phyloP scores from a whole-genome alignment of 2,113 vertebrate species.

The Brienomyrus brachyistius region DNA sequence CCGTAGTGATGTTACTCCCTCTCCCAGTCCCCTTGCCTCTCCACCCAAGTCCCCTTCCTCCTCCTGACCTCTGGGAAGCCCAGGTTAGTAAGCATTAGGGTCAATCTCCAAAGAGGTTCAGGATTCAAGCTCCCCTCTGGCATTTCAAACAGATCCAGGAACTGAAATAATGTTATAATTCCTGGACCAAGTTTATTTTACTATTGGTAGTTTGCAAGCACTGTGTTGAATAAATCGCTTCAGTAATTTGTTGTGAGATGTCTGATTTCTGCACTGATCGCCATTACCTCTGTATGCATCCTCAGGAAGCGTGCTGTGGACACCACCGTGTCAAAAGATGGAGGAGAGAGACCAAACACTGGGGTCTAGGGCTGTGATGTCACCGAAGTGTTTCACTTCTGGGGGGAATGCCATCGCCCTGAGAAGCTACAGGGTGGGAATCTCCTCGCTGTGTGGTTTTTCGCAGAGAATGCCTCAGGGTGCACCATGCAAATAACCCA shows the following conservation, averaged over 20 bases:
- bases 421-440: neutral
- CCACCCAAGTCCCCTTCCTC: constrained; percentile 8
- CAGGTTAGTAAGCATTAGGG: neutral
- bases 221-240: neutral
- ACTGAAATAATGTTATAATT: neutral
- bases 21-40: constrained; percentile 13
- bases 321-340: neutral
- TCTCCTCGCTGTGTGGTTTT: neutral
- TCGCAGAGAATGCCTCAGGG: neutral
- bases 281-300: neutral
- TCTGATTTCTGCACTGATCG: neutral
- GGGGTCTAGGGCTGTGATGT: neutral
- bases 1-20: constrained; percentile 5
- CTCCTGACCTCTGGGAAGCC: neutral
- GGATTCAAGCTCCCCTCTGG: neutral
- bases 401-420: too few species aligned
- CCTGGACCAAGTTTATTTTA: neutral
- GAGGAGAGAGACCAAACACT: neutral
- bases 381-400: too few species aligned
- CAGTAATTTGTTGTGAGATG: neutral
- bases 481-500: neutral
- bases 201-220: neutral
- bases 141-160: neutral
- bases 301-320: neutral
- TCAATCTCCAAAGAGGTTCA: neutral